These are phyloP conservation scores for Dryadula phaetusa DNA, from an alignment of 2,888 invertebrate genomes.

Conservation along the genomic window DNA sequence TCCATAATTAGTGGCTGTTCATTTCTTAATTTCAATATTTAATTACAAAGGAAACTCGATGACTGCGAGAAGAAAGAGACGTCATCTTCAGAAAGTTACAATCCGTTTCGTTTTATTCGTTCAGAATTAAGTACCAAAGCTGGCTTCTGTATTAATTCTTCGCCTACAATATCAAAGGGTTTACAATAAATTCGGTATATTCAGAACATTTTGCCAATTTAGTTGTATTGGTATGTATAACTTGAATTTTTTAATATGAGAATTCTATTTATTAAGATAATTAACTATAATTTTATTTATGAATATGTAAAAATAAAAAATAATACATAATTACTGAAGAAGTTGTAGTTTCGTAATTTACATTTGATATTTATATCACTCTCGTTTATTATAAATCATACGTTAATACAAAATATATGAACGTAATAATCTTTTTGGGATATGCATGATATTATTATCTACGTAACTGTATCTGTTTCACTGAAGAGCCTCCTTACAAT, in stretches of 20 bases:
- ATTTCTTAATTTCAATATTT: constrained; percentile 86
- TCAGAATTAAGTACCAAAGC: constrained; percentile 64
- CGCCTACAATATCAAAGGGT: constrained; percentile 38
- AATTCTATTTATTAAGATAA: no score
- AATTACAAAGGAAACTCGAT: constrained; percentile 85
- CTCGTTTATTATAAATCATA: constrained; percentile 34
- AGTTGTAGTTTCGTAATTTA: neutral
- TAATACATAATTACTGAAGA: no score
- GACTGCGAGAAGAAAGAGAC: constrained; percentile 79
- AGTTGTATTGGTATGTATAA: neutral
- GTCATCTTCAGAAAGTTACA: constrained; percentile 80
- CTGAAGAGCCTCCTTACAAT: constrained; percentile 66
- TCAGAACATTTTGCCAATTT: constrained; percentile 16
- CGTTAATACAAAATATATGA: constrained; percentile 35
- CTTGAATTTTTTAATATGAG: neutral
- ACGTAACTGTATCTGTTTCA: constrained; percentile 69
- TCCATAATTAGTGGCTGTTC: constrained; percentile 85
- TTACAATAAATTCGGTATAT: constrained; percentile 2
- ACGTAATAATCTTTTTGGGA: constrained; percentile 46
- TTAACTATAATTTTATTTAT: no score
- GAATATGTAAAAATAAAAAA: no score
- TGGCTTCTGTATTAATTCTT: constrained; percentile 63
- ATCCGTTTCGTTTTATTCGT: constrained; percentile 76
- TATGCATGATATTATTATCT: constrained; percentile 52
- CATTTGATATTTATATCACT: neutral